These are phyloP conservation scores for Pantherophis guttatus DNA, from an alignment of 2,113 vertebrate species.

Conservation along the genomic window DNA sequence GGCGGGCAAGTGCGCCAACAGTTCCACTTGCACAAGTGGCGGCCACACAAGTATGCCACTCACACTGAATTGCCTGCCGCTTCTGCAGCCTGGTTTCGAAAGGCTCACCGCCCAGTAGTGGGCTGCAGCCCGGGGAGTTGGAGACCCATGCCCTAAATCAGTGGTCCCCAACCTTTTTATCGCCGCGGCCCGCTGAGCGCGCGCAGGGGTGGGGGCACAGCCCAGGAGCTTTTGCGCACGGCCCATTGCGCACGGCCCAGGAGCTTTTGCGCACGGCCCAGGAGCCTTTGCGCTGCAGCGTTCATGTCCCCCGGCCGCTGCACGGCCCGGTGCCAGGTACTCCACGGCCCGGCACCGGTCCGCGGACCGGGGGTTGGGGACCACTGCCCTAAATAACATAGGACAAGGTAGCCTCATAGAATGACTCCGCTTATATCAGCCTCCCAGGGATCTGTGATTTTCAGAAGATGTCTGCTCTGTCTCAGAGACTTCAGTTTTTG, in stretches of 20 bases:
- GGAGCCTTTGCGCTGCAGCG: too few species aligned
- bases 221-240: too few species aligned
- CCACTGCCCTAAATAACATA: background rate
- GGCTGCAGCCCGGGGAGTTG: background rate
- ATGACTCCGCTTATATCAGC: background rate
- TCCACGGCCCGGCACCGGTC: too few species aligned
- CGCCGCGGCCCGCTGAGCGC: too few species aligned
- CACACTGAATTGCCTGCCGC: background rate
- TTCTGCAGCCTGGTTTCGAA: background rate
- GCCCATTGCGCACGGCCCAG: too few species aligned
- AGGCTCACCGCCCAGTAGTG: background rate
- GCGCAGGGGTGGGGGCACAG: too few species aligned
- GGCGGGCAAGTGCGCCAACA: background rate
- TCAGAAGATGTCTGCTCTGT: background rate
- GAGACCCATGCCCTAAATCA: background rate
- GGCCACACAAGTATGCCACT: too few species aligned
- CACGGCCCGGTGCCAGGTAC: too few species aligned
- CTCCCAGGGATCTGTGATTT: background rate
- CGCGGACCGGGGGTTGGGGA: rapidly evolving
- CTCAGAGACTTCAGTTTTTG: background rate
- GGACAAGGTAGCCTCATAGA: background rate
- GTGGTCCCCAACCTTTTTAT: too few species aligned
- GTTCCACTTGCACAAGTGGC: too few species aligned
- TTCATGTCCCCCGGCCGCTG: too few species aligned
- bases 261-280: too few species aligned